Percentiles rank a stretch among this genome's conserved stretches.
Conservation (phyloP, 2,113 vertebrate species). For the Erinaceus europaeus region DNA sequence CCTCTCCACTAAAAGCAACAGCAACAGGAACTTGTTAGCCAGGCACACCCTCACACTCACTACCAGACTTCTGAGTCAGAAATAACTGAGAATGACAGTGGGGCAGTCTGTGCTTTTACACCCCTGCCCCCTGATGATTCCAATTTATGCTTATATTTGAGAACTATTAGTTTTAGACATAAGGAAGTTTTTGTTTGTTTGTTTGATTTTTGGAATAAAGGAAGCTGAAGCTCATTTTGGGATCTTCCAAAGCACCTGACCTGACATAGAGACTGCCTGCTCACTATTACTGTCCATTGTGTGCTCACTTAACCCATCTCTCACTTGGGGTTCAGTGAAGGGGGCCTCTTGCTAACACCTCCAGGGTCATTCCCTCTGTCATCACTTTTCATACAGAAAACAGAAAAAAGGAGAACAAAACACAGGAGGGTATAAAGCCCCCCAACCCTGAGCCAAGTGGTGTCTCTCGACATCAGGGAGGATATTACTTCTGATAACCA, state of each 20-base stretch:
- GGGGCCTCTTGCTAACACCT: background rate
- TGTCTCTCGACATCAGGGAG: background rate
- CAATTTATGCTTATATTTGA: background rate
- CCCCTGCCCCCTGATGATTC: background rate
- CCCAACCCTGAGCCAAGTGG: background rate
- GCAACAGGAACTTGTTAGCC: background rate
- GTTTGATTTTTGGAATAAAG: background rate
- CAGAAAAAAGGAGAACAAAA: background rate
- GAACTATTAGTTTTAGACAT: background rate
- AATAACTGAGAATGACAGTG: background rate
- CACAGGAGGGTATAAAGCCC: background rate
- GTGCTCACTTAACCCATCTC: background rate
- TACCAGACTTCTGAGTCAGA: background rate
- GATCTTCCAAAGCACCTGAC: background rate
- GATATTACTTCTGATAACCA: background rate
- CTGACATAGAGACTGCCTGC: accelerated
- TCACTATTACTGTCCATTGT: background rate
- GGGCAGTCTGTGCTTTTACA: background rate
- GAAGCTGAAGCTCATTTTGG: background rate
- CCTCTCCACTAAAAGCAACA: no score
- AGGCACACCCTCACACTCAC: background rate
- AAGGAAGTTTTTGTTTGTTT: background rate
- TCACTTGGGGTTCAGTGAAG: accelerated
- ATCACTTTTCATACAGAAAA: background rate
- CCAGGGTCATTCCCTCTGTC: background rate